These are phyloP conservation scores for Xenopus laevis DNA, from an alignment of 2,113 vertebrate species.

Conservation along the genomic window DNA sequence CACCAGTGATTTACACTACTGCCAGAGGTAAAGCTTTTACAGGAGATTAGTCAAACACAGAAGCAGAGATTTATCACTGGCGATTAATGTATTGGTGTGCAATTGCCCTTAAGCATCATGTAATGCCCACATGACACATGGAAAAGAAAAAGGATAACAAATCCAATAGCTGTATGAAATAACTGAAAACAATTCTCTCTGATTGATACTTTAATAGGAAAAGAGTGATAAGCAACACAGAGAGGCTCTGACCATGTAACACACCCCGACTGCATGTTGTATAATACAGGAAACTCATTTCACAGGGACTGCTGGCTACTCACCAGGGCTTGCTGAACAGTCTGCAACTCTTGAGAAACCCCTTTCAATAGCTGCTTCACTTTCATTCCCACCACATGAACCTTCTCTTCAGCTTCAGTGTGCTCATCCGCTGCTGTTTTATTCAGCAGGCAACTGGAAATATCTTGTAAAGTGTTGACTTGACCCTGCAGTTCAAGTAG, in stretches of 20 bases:
- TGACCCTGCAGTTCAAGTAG: slow-evolving; percentile 63
- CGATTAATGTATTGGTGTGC: no score
- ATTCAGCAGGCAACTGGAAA: slow-evolving; percentile 72
- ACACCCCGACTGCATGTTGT: background rate
- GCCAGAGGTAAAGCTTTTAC: no score
- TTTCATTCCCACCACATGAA: slow-evolving; percentile 78
- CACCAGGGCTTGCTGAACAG: slow-evolving; percentile 68
- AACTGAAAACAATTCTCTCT: no score
- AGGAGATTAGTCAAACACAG: no score
- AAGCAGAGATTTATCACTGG: no score
- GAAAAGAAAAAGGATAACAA: no score
- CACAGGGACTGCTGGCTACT: slow-evolving; percentile 27
- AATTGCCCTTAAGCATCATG: no score
- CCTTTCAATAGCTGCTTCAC: slow-evolving; percentile 73
- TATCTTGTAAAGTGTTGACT: slow-evolving; percentile 72
- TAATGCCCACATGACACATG: no score
- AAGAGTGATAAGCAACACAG: no score
- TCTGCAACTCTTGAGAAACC: slow-evolving; percentile 62
- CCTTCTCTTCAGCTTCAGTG: slow-evolving; percentile 80
- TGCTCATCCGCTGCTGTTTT: slow-evolving; percentile 68
- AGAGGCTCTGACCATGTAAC: background rate
- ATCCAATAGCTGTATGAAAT: no score
- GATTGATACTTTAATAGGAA: no score
- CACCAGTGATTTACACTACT: no score
- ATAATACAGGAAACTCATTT: background rate